A percentile compares a stretch with the other conserved stretches of the same genome.
Conservation (phyloP, 2,888 invertebrate species). For the Carcina quercana region DNA sequence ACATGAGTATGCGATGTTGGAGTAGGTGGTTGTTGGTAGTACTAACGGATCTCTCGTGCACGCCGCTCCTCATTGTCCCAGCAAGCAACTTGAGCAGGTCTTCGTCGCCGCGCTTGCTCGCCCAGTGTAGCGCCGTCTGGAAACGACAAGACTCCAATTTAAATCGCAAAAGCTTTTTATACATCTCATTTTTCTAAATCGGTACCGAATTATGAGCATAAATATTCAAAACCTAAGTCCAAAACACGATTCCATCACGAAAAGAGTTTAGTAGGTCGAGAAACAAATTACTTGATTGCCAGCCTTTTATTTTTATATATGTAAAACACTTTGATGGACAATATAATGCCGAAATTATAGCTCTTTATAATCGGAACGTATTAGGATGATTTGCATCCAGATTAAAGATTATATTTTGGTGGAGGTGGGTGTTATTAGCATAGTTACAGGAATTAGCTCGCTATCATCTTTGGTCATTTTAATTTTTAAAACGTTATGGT, state of each 20-base stretch:
- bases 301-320: conserved; percentile 67
- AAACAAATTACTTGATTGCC: conserved; percentile 70
- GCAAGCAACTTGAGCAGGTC: conserved; percentile 94
- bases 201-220: conserved; percentile 41
- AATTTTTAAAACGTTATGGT: conserved; percentile 58
- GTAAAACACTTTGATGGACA: conserved; percentile 72
- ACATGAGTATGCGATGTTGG: no score
- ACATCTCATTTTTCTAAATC: conserved; percentile 22
- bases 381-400: conserved; percentile 73
- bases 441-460: conserved; percentile 69
- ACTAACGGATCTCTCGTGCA: conserved; percentile 90
- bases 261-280: conserved; percentile 64
- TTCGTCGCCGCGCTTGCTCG: conserved; percentile 93
- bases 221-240: conserved; percentile 42
- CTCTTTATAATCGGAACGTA: conserved; percentile 70
- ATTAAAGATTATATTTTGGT: conserved; percentile 72
- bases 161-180: background rate
- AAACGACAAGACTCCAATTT: conserved; percentile 28
- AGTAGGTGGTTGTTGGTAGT: no score
- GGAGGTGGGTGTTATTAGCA: conserved; percentile 69
- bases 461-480: conserved; percentile 63
- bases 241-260: conserved; percentile 57
- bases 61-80: conserved; percentile 85
- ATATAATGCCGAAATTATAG: conserved; percentile 72
- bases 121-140: conserved; percentile 97